Evolutionary conservation across 2,113 vertebrate species (phyloP).

Genomic region (Marmota monax): DNA sequence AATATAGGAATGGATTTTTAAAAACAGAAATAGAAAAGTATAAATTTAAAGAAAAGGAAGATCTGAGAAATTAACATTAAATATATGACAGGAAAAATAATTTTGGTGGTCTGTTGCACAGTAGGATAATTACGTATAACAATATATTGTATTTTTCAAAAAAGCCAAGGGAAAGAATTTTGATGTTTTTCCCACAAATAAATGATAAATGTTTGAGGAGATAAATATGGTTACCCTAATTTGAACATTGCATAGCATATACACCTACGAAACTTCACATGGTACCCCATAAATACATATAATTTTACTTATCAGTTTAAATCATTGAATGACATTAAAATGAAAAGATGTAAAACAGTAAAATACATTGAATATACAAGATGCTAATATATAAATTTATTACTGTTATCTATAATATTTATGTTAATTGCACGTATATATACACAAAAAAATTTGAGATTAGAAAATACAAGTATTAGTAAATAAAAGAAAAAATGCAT

Average conservation of each 20-base stretch:
- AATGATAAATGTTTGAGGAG: neutral
- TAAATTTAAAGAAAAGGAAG: neutral
- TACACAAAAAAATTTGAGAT: neutral
- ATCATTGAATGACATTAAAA: neutral
- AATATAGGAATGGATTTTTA: neutral
- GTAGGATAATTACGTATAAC: neutral
- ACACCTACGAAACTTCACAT: neutral
- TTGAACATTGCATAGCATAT: neutral
- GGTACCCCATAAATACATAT: neutral
- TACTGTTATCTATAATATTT: neutral
- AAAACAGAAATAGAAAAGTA: neutral
- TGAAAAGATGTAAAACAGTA: neutral
- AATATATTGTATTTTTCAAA: neutral
- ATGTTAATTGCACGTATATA: neutral
- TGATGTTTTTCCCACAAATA: neutral
- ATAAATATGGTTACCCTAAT: neutral
- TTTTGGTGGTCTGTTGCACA: neutral
- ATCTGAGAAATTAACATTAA: neutral
- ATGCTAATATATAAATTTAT: neutral
- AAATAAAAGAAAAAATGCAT: neutral
- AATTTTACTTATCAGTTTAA: neutral
- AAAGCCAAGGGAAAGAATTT: neutral
- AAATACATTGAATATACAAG: neutral
- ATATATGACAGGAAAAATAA: neutral
- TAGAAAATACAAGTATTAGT: neutral